Evolutionary conservation across 2,888 invertebrate species (phyloP), one percentile per base, ranked within the genome.

Genomic region (Pseudanteris insignis): DNA sequence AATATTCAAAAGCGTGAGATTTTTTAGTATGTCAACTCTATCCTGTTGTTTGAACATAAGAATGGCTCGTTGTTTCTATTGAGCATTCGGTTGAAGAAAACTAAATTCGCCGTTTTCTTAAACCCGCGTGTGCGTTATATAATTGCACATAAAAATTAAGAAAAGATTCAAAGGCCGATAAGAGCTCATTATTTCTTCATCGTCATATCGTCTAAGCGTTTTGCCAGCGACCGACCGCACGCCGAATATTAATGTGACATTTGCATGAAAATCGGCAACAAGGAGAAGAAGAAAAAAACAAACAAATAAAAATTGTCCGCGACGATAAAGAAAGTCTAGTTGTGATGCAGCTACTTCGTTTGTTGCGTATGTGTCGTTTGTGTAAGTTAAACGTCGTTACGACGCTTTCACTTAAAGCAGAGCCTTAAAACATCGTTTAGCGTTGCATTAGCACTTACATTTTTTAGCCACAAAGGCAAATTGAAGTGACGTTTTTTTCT

Each of bases 351-450:
- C 50, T 18, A 34, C 50, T 51, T 38, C 9, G 32, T 55, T 55
- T 51, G 37, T 51, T 46, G 61, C 41, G 50, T 41, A 14, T 46
- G 48, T 50, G 47, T 44, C 61, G 50, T 54, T 54, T 46, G 54
- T 54, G 59, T 53, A 58, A 48, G 50, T 40, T 30, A 40, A 60
- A 48, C 21, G 41, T 38, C 41, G 46, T 62, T 47, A 47, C 62
- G 53, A 25, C 62, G 62, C 62, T 62, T 62, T 62, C 62, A 57
- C 62, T 62, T 57, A 47, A 57, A 57, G 51, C 28, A 41, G 57
- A 47, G 57, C 34, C 51, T 57, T 47, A 57, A 57, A 62, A 46
- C 53, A 29, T 26, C 47, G 37, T 62, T 62, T 62, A 57, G 41
- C 62, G 44, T 18, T 47, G 50, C 55, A 62, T 62, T 62, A 62